Evolutionary conservation across 2,888 invertebrate species (phyloP), one percentile per base, ranked within the genome.

Genomic region (Galeruca laticollis): DNA sequence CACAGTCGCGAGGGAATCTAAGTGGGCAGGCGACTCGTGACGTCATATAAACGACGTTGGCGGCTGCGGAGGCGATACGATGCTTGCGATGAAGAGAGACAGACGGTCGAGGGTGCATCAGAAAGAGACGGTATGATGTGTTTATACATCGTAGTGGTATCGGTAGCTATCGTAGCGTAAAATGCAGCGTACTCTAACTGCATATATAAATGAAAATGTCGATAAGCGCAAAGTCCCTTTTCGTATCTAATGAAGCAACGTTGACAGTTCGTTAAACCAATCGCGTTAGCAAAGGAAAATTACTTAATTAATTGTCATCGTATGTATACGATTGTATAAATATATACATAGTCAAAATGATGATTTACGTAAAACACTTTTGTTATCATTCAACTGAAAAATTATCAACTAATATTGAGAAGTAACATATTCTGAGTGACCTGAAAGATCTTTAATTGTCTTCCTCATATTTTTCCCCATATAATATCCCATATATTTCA

Each of bases 161-260:
- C 62, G 63, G 35, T 35, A 51, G 63, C 13, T 21, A 60, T 75
- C 78, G 79, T 80, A 80, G 78, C 81, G 82, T 82, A 82, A 82
- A 82, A 81, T 82, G 81, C 81, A 82, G 74, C 82, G 82, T 83
- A 83, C 81, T 82, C 71, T 26, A 69, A 82, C 81, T 80, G 81
- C 82, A 82, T 82, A 80, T 78, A 80, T 78, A 80, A 79, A 79
- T 79, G 78, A 69, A 60, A 63, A 70, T 60, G 63, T 70, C 70
- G 56, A 73, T 73, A 73, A 57, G 57, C 49, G 33, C 47, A 65
- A 49, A 47, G 33, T 31, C 15, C 26, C 18, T 11, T 18, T 18
- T 57, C 35, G 56, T n/a, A 56, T 20, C 56, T 35, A 56, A 15
- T 21, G 51, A 21, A 5, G 56, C 56, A 10, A 0, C 5, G 56